Conservation (phyloP, 2,888 invertebrate genomes). For the Leptinotarsa tumamoca region DNA sequence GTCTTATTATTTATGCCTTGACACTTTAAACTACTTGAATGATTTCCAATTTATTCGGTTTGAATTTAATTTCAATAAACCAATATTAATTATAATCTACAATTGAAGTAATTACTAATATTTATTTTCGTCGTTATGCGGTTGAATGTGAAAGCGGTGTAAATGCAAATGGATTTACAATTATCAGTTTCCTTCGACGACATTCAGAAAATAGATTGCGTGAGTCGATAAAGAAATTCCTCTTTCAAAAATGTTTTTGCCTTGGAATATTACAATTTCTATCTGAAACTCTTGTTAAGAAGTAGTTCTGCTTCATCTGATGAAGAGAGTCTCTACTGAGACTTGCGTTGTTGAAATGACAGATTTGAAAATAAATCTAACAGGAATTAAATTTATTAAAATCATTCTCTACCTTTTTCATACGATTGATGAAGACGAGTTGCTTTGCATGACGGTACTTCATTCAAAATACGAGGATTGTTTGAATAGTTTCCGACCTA, state of each 20-base stretch:
- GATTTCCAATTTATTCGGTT: background rate
- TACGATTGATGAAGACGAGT: too few species aligned
- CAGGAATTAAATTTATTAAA: too few species aligned
- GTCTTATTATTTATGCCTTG: background rate
- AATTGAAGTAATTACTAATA: background rate
- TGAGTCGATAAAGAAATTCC: background rate
- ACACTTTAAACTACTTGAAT: background rate
- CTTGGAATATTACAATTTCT: background rate
- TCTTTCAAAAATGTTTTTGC: background rate
- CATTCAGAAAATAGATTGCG: background rate
- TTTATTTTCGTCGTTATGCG: background rate
- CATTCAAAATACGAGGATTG: too few species aligned
- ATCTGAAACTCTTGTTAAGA: too few species aligned
- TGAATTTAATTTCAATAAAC: background rate
- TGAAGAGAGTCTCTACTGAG: too few species aligned
- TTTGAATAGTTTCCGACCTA: too few species aligned
- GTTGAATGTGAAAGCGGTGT: conserved; percentile 12
- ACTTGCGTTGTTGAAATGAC: too few species aligned
- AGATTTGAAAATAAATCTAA: too few species aligned
- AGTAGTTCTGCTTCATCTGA: too few species aligned
- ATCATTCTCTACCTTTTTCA: too few species aligned
- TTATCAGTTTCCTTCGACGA: background rate
- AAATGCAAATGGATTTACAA: background rate
- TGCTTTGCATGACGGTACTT: too few species aligned
- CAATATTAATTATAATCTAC: background rate